Percentiles rank a stretch among this genome's conserved stretches.
These are phyloP conservation scores for Nomada lathburiana DNA, from an alignment of 2,888 invertebrate genomes.

Conservation along the genomic window DNA sequence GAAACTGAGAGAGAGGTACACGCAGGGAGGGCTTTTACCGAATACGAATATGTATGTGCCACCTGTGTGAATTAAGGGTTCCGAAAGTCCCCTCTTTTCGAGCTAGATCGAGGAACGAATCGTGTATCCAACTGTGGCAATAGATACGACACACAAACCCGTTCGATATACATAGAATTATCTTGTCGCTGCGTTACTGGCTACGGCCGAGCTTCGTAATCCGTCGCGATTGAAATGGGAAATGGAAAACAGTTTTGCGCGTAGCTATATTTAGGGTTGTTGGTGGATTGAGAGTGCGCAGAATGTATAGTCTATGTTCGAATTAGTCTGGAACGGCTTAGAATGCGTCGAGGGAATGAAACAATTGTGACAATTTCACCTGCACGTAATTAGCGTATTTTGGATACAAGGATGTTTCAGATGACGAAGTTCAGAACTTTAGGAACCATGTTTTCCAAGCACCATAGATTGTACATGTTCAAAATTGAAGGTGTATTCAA, in stretches of 20 bases:
- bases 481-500: too few species aligned
- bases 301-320: not conserved
- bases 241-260: not conserved
- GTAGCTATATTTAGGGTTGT: not conserved
- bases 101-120: constrained; percentile 41
- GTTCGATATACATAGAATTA: not conserved
- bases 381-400: too few species aligned
- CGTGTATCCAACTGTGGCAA: constrained; percentile 28
- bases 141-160: constrained; percentile 9
- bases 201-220: not conserved
- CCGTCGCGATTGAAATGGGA: not conserved
- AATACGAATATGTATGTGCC: constrained; percentile 64
- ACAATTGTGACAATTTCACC: too few species aligned
- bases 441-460: too few species aligned
- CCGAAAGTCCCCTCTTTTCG: constrained; percentile 19
- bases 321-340: too few species aligned
- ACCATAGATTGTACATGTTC: too few species aligned
- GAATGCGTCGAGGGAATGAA: too few species aligned
- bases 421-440: too few species aligned
- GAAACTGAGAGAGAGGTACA: constrained; percentile 8
- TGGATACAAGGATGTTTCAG: too few species aligned
- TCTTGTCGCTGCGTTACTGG: not conserved
- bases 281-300: not conserved
- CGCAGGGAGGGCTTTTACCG: constrained; percentile 44
- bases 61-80: constrained; percentile 64